Conservation (phyloP, 2,888 invertebrate species). For the Drosophila neotestacea region DNA sequence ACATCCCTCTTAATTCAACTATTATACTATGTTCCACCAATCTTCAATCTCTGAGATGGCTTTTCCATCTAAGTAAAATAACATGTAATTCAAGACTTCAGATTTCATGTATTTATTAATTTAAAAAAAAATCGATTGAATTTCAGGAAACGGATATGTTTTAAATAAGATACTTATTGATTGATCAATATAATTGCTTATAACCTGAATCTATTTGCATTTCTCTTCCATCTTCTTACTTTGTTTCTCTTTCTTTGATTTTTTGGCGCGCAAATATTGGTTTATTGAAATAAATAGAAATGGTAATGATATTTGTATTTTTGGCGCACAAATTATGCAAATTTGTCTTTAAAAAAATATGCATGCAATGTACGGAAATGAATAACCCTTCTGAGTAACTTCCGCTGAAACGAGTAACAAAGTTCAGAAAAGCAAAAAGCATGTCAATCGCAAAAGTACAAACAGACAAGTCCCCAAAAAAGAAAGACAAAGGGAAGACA, state of each 20-base stretch:
- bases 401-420: constrained; percentile 65
- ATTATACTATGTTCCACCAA: background rate
- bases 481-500: constrained; percentile 20
- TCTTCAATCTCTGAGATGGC: too few relatives aligned
- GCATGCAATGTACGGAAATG: constrained; percentile 58
- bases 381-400: constrained; percentile 63
- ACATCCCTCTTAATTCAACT: too few relatives aligned
- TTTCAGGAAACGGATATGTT: background rate
- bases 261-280: constrained; percentile 59
- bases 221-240: background rate
- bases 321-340: constrained; percentile 72
- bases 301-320: constrained; percentile 26
- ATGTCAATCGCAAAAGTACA: constrained; percentile 68
- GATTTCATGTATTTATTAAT: too few relatives aligned
- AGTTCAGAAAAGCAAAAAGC: constrained; percentile 78
- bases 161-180: background rate
- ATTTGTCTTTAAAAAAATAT: constrained; percentile 35
- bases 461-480: constrained; percentile 61
- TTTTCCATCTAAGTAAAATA: too few relatives aligned
- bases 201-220: background rate
- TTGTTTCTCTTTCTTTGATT: background rate
- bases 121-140: background rate
- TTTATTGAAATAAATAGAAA: constrained; percentile 23
- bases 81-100: too few relatives aligned
- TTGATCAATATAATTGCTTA: background rate